Base-by-base conservation (phyloP, 2,888 invertebrate genomes). In the Antheraea assamensis region DNA sequence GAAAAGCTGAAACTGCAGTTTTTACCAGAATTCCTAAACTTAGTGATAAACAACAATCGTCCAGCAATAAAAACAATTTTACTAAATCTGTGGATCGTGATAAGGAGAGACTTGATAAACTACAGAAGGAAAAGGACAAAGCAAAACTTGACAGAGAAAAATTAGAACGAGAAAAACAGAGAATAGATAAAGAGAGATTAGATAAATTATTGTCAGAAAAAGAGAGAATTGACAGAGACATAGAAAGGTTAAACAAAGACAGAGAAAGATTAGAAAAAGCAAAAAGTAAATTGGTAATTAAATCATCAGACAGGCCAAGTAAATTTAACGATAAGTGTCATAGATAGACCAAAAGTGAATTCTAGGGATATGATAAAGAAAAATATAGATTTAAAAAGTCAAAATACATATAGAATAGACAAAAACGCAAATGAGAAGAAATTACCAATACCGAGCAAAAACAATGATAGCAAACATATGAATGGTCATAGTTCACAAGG, bases 1-100 rank as follows among this genome's bases (percentile, higher is more conserved):
- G 78, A 75, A 92, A 87, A 83, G 81, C 87, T 21, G 92, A 92
- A 78, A 76, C 84, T 27, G 75, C 81, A 74, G 87, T 88, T 15
- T 89, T 93, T 77, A 91, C 89, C 3, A 87, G 95, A 75, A 96
- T 96, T 81, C 96, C 96, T 61, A 96, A 96, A 88, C 76, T 95
- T 3, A 86, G 89, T 72, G 92, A 91, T 49, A 94, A 87, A 84
- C 79, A 87, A 84, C 79, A 78, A 72, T 71, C 83, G 49, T 85
- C 79, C 61, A 83, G 76, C 75, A 71, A 78, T 24, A 90, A 85
- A 78, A 87, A 81, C 78, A 86, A 89, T 64, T 85, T 82, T 73
- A 83, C 88, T 15, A 89, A 84, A 84, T 77, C 83, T 15, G 75
- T 79, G 76, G 75, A 79, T 72, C 74, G 71, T 30, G 85, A 88